Conservation (phyloP, 2,888 invertebrate genomes). For the Ecdyonurus torrentis region DNA sequence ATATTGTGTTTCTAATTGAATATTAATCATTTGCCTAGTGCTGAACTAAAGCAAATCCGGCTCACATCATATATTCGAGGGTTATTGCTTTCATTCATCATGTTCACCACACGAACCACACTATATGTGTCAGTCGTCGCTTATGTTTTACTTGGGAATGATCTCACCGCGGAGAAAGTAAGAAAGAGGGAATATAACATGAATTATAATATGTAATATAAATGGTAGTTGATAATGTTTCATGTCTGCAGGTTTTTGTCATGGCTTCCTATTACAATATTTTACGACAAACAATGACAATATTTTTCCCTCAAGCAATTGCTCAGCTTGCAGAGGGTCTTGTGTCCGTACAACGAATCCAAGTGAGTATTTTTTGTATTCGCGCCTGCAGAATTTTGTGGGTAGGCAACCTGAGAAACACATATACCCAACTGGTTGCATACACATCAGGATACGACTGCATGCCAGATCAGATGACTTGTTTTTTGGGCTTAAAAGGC, state of each 20-base stretch:
- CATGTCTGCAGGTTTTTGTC: conserved; percentile 45
- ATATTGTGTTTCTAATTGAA: no score
- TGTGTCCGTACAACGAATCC: conserved; percentile 55
- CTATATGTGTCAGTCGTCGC: conserved; percentile 55
- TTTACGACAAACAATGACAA: conserved; percentile 67
- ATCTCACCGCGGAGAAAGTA: conserved; percentile 43
- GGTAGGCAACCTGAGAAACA: no score
- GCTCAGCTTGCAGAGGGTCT: conserved; percentile 62
- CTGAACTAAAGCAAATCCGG: conserved; percentile 6
- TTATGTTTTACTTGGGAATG: conserved; percentile 35
- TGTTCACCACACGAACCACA: conserved; percentile 73
- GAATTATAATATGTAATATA: no score
- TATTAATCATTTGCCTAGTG: no score
- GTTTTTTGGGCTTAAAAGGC: no score
- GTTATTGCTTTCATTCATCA: conserved; percentile 50
- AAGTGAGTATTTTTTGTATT: no score
- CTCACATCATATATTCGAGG: conserved; percentile 41
- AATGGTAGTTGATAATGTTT: background rate
- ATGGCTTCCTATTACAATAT: conserved; percentile 82
- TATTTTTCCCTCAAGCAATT: conserved; percentile 74
- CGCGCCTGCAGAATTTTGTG: no score
- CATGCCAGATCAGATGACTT: no score
- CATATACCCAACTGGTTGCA: no score
- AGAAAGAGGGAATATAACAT: conserved; percentile 3
- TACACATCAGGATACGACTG: no score